Conservation (phyloP, 2,888 invertebrate genomes). For the Cheilosia impressa region DNA sequence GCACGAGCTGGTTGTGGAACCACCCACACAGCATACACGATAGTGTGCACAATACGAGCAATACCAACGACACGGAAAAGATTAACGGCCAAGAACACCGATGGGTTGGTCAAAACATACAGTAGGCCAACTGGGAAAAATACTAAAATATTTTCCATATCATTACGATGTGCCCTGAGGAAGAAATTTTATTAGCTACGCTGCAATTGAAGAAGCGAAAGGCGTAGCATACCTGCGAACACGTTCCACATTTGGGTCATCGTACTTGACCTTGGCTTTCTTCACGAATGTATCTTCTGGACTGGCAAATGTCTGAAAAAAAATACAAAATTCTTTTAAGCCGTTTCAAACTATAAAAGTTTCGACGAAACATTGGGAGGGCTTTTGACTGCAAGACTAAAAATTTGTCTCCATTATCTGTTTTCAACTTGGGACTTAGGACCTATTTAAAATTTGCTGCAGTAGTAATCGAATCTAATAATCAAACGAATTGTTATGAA, state of each 20-base stretch:
- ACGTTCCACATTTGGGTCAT: slow-evolving; percentile 84
- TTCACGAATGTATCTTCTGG: slow-evolving; percentile 83
- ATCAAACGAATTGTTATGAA: too few species aligned
- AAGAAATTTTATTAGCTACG: background rate
- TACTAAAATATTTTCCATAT: slow-evolving; percentile 86
- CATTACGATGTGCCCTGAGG: slow-evolving; percentile 86
- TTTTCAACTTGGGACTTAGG: too few species aligned
- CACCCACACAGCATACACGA: slow-evolving; percentile 85
- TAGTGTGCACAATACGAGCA: slow-evolving; percentile 85
- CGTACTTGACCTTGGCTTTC: slow-evolving; percentile 79
- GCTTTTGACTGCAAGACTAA: too few species aligned
- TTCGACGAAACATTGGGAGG: too few species aligned
- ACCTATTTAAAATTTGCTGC: too few species aligned
- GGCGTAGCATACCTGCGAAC: slow-evolving; percentile 79
- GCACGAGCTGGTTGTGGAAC: slow-evolving; percentile 85
- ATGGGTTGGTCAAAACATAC: slow-evolving; percentile 85
- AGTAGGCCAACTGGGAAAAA: slow-evolving; percentile 85
- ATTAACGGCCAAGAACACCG: slow-evolving; percentile 83
- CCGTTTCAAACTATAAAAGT: too few species aligned
- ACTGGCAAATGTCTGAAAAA: slow-evolving; percentile 84
- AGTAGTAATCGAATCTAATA: too few species aligned
- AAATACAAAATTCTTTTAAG: background rate
- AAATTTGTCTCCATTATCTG: too few species aligned
- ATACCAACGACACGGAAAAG: slow-evolving; percentile 85
- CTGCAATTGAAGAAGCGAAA: background rate